Base-by-base conservation (phyloP, 2,113 vertebrate genomes). In the Pterocles gutturalis region DNA sequence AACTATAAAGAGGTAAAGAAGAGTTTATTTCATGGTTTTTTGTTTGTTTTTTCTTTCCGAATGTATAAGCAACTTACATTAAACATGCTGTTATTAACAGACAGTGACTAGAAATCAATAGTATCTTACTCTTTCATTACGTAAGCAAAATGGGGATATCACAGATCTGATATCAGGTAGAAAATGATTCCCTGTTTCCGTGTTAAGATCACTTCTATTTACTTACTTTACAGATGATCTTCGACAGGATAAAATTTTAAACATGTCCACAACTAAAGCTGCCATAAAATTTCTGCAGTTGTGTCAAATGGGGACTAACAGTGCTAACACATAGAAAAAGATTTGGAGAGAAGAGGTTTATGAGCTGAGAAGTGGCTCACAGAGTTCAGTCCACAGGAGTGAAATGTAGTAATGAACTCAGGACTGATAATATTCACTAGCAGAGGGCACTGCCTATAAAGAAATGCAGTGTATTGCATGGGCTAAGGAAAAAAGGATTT, bases 401-500 rank as follows among this genome's bases (percentile, higher is more conserved):
- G 36, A 90, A 87, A 94, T 58, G 17, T 22, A 69, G 62, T 85
- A 91, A 87, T 3, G 4, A 87, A 82, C 53, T 83, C 84, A 54
- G 31, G 28, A 79, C 41, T 90, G 20, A 58, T 43, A 62, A 80
- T 85, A 86, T 65, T 61, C 66, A 88, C 54, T 62, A 29, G 16
- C 7, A 83, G 54, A 93, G 12, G 20, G 45, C 83, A 70, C 28
- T 65, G 49, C 25, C 41, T 91, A 85, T 45, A 60, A 93, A 72
- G 55, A 94, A 91, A 77, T 34, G 9, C 41, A 58, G 5, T 36
- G 43, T 43, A 76, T 87, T 90, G 90, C 36, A 5, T 5, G 3
- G 28, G 49, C 19, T 80, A 83, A 90, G 36, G 43, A 49, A 90
- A 83, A 90, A 83, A 90, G 22, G 49, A 88, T 90, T 95, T 93